A percentile compares a stretch with the other conserved stretches of the same genome.
phyloP scores from a whole-genome alignment of 2,113 vertebrate species.

The Ciconia maguari region DNA sequence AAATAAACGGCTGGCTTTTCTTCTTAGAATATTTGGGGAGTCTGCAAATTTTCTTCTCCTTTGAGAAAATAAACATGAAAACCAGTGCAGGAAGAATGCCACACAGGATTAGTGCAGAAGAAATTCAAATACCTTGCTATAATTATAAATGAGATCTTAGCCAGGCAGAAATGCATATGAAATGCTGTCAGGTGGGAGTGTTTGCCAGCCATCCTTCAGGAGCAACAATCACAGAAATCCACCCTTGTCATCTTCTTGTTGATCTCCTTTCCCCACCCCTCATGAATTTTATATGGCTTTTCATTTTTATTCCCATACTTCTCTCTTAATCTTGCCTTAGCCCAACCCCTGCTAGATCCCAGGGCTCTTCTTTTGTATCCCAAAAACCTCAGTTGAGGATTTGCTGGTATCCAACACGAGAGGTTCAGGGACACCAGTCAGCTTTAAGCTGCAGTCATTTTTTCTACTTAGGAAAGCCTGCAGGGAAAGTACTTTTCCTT shows the following conservation, averaged over 20 bases:
- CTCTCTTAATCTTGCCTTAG: neutral
- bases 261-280: neutral
- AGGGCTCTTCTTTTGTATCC: neutral
- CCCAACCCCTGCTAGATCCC: neutral
- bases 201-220: neutral
- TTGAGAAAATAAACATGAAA: slow-evolving; percentile 43
- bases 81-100: neutral
- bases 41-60: neutral
- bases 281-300: neutral
- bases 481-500: neutral
- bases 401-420: neutral
- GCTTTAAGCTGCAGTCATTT: neutral
- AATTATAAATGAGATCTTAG: neutral
- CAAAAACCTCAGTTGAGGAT: neutral
- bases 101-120: neutral
- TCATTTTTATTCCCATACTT: neutral
- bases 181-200: neutral
- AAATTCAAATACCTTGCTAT: neutral
- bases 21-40: slow-evolving; percentile 7
- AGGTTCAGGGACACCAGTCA: neutral
- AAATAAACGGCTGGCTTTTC: slow-evolving; percentile 6
- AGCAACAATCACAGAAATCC: neutral
- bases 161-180: neutral
- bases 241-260: neutral
- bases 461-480: neutral